Evolutionary conservation across 2,888 invertebrate genomes (phyloP), one percentile per base, ranked within the genome.

Genomic region (Phaonia tiefii): DNA sequence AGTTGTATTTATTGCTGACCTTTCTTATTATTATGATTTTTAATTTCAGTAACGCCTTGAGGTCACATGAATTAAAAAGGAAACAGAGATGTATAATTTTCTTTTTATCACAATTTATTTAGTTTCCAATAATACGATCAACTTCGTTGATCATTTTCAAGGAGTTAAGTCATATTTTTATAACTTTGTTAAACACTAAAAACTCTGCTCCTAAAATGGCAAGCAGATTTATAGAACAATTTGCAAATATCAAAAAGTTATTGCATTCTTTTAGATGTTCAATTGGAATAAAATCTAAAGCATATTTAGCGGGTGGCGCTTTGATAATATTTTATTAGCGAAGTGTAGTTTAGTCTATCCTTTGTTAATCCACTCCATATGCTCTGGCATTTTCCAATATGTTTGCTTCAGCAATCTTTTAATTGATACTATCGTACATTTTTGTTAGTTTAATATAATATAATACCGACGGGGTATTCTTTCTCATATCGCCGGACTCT

Each of bases 341-440:
- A 17, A 8, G 46, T 69, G 71, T 74, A 26, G 3, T 70, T 46
- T 37, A 39, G 1, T 7, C 2, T 22, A 42, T 1, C 20, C 17
- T 20, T 39, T 20, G 15, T 39, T 49, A 37, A 60, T 26, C 1
- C 11, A 69, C 1, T 42, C 46, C 54, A 44, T 17, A 13, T 58
- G 49, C 26, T 49, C 26, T 65, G 42, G 15, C 49, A 13, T 22
- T 56, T 77, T 39, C 63, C 17, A 71, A 58, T 65, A 65, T 15
- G 51, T 67, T 13, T 42, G 66, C 46, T 51, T 74, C 67, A 70
- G 70, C 80, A 77, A 74, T 80, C 74, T 77, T 80, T 77, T 74
- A 80, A 77, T 80, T 80, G 74, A 80, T 77, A 80, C 71, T 71
- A 77, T 60, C 66, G 77, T 15, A 74, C n/a, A 69, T 69, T 65